Base-by-base conservation (phyloP, 2,888 invertebrate species). In the Xylocampa areola region DNA sequence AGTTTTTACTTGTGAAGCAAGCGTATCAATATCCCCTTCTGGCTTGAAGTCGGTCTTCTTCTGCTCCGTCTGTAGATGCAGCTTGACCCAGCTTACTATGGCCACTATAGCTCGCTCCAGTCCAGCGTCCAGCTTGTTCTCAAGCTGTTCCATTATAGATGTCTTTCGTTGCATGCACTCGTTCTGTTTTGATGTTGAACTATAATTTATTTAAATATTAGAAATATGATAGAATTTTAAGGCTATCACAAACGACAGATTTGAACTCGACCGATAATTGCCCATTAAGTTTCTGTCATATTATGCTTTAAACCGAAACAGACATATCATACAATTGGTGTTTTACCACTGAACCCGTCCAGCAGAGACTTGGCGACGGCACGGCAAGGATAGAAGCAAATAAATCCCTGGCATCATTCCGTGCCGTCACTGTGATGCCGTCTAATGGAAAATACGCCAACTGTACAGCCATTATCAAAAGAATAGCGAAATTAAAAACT, bases 21-120 rank as follows among this genome's bases (percentile, higher is more conserved):
- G 92, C 0, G 97, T 98, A 80, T 99, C 97, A 35, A 97, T 96
- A 82, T 97, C 97, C 0, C 96, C 96, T 80, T 98, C 98, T 0
- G 98, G 97, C 77, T 96, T 97, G 81, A 97, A 99, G 90, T 99
- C 99, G 0, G 97, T 97, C 88, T 98, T 99, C 90, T 97, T 98
- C 90, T 99, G 99, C 85, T 99, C 99, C 0, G 96, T 96, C 87
- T 98, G 97, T 14, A 99, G 94, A 77, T 98, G 97, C 50, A 97
- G 94, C 86, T 97, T 97, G 0, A 98, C 97, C 98, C 98, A 99
- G 41, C 97, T 97, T 58, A 97, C 96, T 17, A 99, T 96, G 0
- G 98, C 97, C 64, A 96, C 96, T 49, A 99, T 95, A 1, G 98
- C 97, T 47, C 97, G 95, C 85, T 98, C 98, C 58, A 98, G 85